Evolutionary conservation across 2,888 invertebrate genomes (phyloP).

Genomic region (Mactromeris polynyma): DNA sequence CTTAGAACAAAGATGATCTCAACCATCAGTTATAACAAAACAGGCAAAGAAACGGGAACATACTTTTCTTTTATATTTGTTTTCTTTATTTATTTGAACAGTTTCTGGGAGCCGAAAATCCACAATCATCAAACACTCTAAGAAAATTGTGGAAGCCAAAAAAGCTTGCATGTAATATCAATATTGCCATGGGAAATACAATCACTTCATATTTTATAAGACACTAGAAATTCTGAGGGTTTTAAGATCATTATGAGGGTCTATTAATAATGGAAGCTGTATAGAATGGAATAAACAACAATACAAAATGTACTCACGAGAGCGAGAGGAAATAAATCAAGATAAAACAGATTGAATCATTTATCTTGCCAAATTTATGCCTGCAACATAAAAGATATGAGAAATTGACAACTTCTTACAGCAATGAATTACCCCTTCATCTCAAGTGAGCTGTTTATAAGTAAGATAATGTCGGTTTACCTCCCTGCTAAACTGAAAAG

Average conservation of each 20-base stretch:
- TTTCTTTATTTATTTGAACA: neutral
- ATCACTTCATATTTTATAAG: neutral
- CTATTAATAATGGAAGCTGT: neutral
- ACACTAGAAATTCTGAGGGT: slow-evolving; percentile 8
- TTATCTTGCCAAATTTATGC: neutral
- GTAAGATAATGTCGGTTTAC: neutral
- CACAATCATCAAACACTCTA: neutral
- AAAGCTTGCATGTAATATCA: neutral
- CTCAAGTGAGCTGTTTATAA: neutral
- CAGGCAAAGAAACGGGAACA: neutral
- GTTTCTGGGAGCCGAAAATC: neutral
- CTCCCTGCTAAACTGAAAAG: neutral
- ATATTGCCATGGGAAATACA: neutral
- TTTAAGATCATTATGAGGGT: neutral
- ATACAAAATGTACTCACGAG: neutral
- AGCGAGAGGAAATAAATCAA: neutral
- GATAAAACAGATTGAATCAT: slow-evolving; percentile 3
- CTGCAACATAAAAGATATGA: neutral
- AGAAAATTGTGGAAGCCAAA: neutral
- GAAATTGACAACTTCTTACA: slow-evolving; percentile 1
- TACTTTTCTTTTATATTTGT: neutral
- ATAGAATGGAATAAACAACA: neutral
- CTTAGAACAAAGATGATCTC: neutral
- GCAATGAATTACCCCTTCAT: neutral
- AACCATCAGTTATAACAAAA: neutral